phyloP scores from a whole-genome alignment of 1,140 invertebrate species.

The Bombus pyrosoma region DNA sequence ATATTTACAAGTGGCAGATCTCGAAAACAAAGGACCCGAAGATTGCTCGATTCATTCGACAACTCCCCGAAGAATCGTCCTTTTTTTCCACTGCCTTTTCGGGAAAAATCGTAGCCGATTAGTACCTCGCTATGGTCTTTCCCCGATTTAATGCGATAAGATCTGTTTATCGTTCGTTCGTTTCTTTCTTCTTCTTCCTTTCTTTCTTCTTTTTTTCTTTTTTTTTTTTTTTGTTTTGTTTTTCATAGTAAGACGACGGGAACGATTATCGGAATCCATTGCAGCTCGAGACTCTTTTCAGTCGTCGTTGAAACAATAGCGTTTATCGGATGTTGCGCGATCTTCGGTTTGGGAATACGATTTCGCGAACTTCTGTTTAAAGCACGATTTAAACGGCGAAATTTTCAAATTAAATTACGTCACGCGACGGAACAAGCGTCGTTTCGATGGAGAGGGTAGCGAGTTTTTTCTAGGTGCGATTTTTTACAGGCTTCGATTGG shows the following conservation, averaged over 20 bases:
- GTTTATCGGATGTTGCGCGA: neutral
- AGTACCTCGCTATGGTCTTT: neutral
- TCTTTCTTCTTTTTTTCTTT: too few relatives aligned
- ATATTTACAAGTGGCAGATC: conserved; percentile 82
- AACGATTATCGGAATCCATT: conserved; percentile 21
- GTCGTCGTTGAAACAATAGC: neutral
- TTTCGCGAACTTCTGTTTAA: neutral
- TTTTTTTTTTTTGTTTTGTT: too few relatives aligned
- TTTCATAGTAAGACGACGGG: too few relatives aligned
- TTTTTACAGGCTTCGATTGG: conserved; percentile 67
- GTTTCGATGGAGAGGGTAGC: conserved; percentile 24
- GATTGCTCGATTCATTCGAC: conserved; percentile 80
- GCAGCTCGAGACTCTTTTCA: neutral
- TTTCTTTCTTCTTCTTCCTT: neutral
- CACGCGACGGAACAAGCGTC: conserved; percentile 8
- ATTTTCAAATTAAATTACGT: conserved; percentile 44
- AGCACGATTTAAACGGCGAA: neutral
- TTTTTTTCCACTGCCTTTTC: conserved; percentile 26
- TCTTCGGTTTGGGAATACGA: neutral
- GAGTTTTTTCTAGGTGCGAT: conserved; percentile 45
- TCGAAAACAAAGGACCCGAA: conserved; percentile 79
- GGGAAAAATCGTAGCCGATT: conserved; percentile 46
- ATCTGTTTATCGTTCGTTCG: conserved; percentile 4
- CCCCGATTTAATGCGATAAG: conserved; percentile 21
- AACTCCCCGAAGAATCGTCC: conserved; percentile 58